These are phyloP conservation scores for Harpegnathos saltator DNA, from an alignment of 1,140 invertebrate genomes.

Conservation along the genomic window DNA sequence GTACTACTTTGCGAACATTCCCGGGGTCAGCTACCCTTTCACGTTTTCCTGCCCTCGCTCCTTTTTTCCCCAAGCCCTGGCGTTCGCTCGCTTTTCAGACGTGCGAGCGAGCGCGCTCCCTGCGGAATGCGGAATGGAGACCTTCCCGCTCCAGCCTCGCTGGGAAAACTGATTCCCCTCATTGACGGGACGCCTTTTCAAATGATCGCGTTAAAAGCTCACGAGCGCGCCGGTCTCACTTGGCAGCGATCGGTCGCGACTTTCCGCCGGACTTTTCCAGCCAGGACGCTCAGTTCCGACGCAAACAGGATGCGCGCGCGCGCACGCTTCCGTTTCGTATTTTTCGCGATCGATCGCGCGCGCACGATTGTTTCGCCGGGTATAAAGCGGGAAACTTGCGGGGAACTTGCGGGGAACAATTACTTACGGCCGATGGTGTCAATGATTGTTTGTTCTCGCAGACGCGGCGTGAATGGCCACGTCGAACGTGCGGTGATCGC, in stretches of 20 bases:
- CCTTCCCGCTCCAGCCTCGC: conserved; percentile 31
- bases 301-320: conserved; percentile 48
- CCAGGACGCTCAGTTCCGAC: not conserved
- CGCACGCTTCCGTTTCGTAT: conserved; percentile 41
- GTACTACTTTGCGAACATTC: conserved; percentile 57
- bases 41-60: conserved; percentile 4
- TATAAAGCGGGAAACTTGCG: conserved; percentile 37
- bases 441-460: conserved; percentile 47
- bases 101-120: conserved; percentile 19
- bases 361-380: conserved; percentile 29
- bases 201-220: conserved; percentile 66
- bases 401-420: conserved; percentile 48
- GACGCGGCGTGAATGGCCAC: conserved; percentile 23
- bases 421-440: conserved; percentile 52
- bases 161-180: conserved; percentile 29
- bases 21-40: conserved; percentile 40
- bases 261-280: conserved; percentile 22
- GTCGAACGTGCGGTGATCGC: conserved; percentile 9
- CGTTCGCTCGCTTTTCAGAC: conserved; percentile 42
- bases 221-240: conserved; percentile 9
- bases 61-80: conserved; percentile 22
- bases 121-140: conserved; percentile 36
- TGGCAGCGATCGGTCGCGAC: conserved; percentile 6
- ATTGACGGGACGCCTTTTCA: conserved; percentile 44
- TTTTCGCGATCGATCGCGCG: conserved; percentile 40